A percentile compares a stretch with the other conserved stretches of the same genome.
These are phyloP conservation scores for Sesamia inferens DNA, from an alignment of 2,888 invertebrate species.

Conservation along the genomic window DNA sequence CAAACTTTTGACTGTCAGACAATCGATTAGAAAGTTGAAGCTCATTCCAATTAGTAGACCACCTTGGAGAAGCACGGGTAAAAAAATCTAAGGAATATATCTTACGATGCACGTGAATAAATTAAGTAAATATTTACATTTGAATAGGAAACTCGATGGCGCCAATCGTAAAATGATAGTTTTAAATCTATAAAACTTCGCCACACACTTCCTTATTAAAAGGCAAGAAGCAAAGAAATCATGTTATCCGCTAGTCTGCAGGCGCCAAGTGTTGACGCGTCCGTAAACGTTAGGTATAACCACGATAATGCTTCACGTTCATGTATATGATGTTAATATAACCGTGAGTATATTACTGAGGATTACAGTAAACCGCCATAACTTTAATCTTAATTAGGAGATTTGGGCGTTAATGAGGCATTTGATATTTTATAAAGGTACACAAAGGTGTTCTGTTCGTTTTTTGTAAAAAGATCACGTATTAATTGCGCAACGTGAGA, in stretches of 20 bases:
- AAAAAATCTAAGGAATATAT: no score
- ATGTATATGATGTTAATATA: no score
- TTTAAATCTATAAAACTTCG: no score
- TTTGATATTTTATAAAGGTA: slow-evolving; percentile 25
- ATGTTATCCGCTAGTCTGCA: slow-evolving; percentile 13
- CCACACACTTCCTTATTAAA: neutral
- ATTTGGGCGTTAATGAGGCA: slow-evolving; percentile 34
- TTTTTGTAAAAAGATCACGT: neutral
- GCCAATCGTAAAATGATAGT: no score
- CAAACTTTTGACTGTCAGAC: no score
- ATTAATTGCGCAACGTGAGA: neutral
- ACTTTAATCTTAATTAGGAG: slow-evolving; percentile 37
- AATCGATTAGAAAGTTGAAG: no score
- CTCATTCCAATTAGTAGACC: no score
- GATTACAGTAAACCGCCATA: slow-evolving; percentile 42
- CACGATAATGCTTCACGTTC: slow-evolving; percentile 35
- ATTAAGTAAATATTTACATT: no score
- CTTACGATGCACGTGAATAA: no score
- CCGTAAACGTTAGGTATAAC: slow-evolving; percentile 44
- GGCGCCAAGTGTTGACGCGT: slow-evolving; percentile 29
- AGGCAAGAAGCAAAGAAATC: slow-evolving; percentile 35
- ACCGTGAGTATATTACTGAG: slow-evolving; percentile 26
- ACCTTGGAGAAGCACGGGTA: no score
- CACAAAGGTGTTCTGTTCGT: neutral
- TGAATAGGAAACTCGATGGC: no score